Evolutionary conservation across 2,888 invertebrate genomes (phyloP).

Genomic region (Pardosa pseudoannulata): DNA sequence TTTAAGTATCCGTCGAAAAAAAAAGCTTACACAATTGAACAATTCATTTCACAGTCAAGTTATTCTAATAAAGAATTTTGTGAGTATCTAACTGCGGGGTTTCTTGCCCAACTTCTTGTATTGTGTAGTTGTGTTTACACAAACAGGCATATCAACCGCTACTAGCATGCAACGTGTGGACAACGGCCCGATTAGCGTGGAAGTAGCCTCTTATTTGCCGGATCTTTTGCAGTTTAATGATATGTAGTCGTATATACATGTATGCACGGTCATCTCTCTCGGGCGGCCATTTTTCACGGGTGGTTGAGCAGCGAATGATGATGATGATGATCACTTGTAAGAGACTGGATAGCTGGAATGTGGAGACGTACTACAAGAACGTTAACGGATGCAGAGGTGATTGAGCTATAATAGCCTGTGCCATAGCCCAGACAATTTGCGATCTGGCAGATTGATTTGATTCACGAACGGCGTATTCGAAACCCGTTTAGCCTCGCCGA

Average conservation of each 20-base stretch:
- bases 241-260: neutral
- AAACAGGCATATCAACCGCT: too few relatives aligned
- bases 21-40: too few relatives aligned
- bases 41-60: too few relatives aligned
- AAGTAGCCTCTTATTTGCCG: neutral
- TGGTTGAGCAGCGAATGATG: neutral
- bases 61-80: too few relatives aligned
- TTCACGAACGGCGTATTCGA: neutral
- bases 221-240: neutral
- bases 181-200: too few relatives aligned
- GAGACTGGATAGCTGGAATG: neutral
- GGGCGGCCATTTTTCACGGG: slow-evolving; percentile 1
- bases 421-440: neutral
- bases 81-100: too few relatives aligned
- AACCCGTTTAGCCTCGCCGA: too few relatives aligned
- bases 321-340: neutral
- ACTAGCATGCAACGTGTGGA: too few relatives aligned
- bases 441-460: neutral
- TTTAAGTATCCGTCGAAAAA: too few relatives aligned
- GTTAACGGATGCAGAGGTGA: neutral
- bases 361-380: neutral
- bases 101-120: too few relatives aligned
- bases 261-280: neutral
- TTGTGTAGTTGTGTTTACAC: too few relatives aligned
- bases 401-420: neutral